Evolutionary conservation across 2,888 invertebrate species (phyloP), one percentile per base, ranked within the genome.

Genomic region (Cynaeus angustus): DNA sequence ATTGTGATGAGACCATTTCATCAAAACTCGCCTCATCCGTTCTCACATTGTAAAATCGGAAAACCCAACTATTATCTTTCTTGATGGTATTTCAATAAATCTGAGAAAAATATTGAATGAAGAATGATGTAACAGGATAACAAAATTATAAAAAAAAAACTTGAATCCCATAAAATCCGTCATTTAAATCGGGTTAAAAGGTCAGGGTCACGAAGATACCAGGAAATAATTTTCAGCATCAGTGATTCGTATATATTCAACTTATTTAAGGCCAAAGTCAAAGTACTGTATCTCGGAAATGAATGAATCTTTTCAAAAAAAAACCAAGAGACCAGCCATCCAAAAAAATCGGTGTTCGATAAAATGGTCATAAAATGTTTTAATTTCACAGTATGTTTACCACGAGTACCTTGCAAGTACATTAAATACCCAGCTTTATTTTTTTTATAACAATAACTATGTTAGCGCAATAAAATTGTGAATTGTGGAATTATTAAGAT

Each of bases 161-260:
- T 37, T 2, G 2, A 10, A 21, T 21, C 21, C 21, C 21, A 21
- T 21, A 21, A 21, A 43, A 46, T 46, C 10, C 16, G 43, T 41
- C 6, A 56, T 37, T 55, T 14, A 55, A 46, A 59, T 30, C 59
- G 59, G 59, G 59, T 46, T 16, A 48, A 59, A 59, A 59, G 59
- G 59, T 59, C 59, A 48, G 26, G 46, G 46, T 48, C 33, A 33
- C n/a, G 59, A 59, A 59, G 59, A 59, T 16, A 59, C 59, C 13
- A 59, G 59, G 59, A 59, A 59, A 45, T 48, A 59, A 59, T 59
- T 59, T 59, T 59, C 59, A 59, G 59, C 59, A 12, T 59, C 13
- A 59, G 59, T 14, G 59, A 4, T 12, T 45, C 58, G 12, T 8
- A 28, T 28, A 21, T 13, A 45, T 28, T 26, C 12, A 30, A 58